Base-by-base conservation (phyloP, 2,797 vertebrate species). In the Microctenopoma lineatum region DNA sequence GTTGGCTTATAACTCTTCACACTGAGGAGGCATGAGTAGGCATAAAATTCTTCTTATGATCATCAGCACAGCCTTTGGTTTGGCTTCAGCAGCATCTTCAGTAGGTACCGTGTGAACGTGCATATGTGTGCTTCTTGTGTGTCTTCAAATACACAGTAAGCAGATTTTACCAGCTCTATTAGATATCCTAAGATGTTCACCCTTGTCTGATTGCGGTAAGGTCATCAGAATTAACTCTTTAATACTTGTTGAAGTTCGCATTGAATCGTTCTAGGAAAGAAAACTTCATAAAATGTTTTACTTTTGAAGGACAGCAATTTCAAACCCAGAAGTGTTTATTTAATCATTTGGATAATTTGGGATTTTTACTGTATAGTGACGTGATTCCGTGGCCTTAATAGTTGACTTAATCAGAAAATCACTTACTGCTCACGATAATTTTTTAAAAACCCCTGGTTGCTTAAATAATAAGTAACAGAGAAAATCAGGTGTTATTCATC, bases 161-260 rank as follows among this genome's bases (percentile, higher is more conserved):
- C 76, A 50, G 58, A 58, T 83, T 57, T 21, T 61, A 66, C 34
- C 41, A 63, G 57, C 66, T 65, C 51, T 34, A 45, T 75, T 65
- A 61, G 72, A 57, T 46, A 42, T 44, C 34, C 48, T 68, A 65
- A 77, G 73, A 52, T 8, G 47, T 66, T 64, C 70, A 77, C 52
- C 63, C 68, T 75, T 68, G 68, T 81, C 73, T 81, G 79, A 75
- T 77, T 67, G 59, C 56, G 45, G 55, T 55, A 66, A 87, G 68
- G 85, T 83, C 75, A 56, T 52, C 60, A 79, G 51, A 78, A 75
- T 86, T 68, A 70, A 56, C 68, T 58, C 71, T 66, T 18, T 25
- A 56, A 52, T 72, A 34, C 84, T 75, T 86, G 46, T 50, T 61
- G 75, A 59, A 66, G 56, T 39, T n/a, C 44, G 80, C 81, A 70